phyloP scores from a whole-genome alignment of 1,140 invertebrate species.

The Apocrypta bakeri region DNA sequence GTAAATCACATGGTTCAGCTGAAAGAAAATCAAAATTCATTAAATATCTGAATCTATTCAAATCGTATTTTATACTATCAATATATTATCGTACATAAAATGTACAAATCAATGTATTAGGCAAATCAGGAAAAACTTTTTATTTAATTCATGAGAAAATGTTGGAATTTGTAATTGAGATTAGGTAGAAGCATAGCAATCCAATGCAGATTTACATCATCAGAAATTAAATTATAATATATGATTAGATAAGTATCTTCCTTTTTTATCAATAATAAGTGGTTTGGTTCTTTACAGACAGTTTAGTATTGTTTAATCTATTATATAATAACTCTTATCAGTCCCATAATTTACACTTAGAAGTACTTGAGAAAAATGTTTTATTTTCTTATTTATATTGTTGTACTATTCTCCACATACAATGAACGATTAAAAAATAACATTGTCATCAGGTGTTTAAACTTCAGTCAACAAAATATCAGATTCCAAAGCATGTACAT shows the following conservation, averaged over 20 bases:
- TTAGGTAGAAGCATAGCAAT: not conserved
- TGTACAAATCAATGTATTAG: too few relatives aligned
- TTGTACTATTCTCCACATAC: not conserved
- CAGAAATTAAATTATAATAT: not conserved
- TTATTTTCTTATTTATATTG: not conserved
- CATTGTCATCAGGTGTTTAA: not conserved
- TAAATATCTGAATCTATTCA: not conserved
- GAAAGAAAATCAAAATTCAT: conserved; percentile 55
- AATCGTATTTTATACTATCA: too few relatives aligned
- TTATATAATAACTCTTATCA: not conserved
- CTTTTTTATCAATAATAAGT: conserved; percentile 2
- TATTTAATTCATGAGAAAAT: too few relatives aligned
- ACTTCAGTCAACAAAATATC: not conserved
- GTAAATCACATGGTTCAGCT: conserved; percentile 85
- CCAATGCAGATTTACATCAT: not conserved
- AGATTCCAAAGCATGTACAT: not conserved
- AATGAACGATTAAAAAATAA: not conserved
- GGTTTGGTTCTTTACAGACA: not conserved
- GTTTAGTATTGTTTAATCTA: not conserved
- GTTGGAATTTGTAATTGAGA: too few relatives aligned
- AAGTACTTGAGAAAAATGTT: not conserved
- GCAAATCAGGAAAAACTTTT: too few relatives aligned
- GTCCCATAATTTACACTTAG: not conserved
- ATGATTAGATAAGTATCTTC: not conserved
- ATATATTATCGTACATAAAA: too few relatives aligned